These are phyloP conservation scores for Aelia acuminata DNA, from an alignment of 2,888 invertebrate genomes.

Conservation along the genomic window DNA sequence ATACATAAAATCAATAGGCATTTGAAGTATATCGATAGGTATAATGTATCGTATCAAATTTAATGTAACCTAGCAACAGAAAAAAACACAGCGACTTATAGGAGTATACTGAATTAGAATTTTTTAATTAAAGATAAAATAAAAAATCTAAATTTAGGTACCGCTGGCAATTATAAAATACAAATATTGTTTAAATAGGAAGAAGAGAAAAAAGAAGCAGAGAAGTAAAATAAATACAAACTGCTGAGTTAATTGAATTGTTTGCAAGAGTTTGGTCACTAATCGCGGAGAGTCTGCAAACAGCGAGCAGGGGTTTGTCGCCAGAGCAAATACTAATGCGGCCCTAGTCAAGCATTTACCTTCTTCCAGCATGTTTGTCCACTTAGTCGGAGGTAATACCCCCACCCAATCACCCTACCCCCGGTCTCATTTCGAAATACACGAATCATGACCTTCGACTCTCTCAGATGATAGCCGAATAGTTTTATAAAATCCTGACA, in stretches of 20 bases:
- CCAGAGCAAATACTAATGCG: slow-evolving; percentile 49
- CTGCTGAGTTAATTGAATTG: slow-evolving; percentile 40
- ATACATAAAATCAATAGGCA: no score
- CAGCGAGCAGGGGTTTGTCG: neutral
- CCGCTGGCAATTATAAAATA: neutral
- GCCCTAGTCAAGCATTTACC: slow-evolving; percentile 23
- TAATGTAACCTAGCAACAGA: no score
- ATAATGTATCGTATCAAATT: no score
- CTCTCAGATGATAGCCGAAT: neutral
- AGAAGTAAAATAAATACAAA: slow-evolving; percentile 34
- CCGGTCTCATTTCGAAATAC: neutral
- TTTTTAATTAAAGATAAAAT: neutral
- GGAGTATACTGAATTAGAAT: neutral
- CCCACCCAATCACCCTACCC: neutral
- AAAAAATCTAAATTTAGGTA: neutral
- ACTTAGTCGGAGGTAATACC: slow-evolving; percentile 15
- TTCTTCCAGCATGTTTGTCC: slow-evolving; percentile 38
- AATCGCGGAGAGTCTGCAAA: slow-evolving; percentile 40
- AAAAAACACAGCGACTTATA: no score
- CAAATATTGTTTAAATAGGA: slow-evolving; percentile 36
- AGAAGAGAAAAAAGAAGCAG: neutral
- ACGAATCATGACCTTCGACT: neutral
- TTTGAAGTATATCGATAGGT: no score
- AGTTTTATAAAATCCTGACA: neutral
- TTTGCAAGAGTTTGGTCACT: slow-evolving; percentile 37